Conservation (phyloP, 1,140 invertebrate species). For the Drosophila nebulosa region DNA sequence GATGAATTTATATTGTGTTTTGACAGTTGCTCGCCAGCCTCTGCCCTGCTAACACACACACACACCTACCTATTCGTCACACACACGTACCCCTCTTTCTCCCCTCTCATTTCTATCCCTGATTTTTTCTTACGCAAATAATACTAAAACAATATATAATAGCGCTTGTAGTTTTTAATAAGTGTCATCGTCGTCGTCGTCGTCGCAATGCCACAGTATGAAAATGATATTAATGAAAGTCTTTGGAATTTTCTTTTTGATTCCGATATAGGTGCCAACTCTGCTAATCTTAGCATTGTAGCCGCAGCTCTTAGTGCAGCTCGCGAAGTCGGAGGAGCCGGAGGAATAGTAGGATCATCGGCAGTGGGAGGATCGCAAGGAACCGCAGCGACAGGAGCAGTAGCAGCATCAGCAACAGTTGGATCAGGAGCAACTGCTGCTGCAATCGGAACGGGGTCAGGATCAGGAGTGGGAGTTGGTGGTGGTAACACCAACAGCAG, state of each 20-base stretch:
- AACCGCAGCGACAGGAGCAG: slow-evolving; percentile 17
- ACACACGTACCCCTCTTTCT: neutral
- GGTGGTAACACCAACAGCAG: slow-evolving; percentile 27
- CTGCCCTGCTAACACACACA: neutral
- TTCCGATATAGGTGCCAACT: slow-evolving; percentile 44
- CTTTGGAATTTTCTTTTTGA: slow-evolving; percentile 7
- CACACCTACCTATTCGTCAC: too few species aligned
- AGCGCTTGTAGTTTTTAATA: too few species aligned
- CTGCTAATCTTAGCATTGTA: slow-evolving; percentile 66
- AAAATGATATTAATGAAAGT: slow-evolving; percentile 24
- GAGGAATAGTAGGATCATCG: neutral
- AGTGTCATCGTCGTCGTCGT: too few species aligned
- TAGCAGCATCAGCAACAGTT: slow-evolving; percentile 10
- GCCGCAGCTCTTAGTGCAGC: slow-evolving; percentile 61
- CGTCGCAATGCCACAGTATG: slow-evolving; percentile 17
- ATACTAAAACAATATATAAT: too few species aligned
- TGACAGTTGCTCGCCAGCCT: too few species aligned
- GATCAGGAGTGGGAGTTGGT: neutral
- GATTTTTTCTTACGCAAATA: neutral
- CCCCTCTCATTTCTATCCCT: neutral
- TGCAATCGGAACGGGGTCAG: neutral
- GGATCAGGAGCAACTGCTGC: neutral
- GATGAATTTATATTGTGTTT: too few species aligned
- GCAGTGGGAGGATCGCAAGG: slow-evolving; percentile 7
- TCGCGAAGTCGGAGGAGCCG: slow-evolving; percentile 42